phyloP scores from a whole-genome alignment of 2,888 invertebrate species.

The Dryadula phaetusa region DNA sequence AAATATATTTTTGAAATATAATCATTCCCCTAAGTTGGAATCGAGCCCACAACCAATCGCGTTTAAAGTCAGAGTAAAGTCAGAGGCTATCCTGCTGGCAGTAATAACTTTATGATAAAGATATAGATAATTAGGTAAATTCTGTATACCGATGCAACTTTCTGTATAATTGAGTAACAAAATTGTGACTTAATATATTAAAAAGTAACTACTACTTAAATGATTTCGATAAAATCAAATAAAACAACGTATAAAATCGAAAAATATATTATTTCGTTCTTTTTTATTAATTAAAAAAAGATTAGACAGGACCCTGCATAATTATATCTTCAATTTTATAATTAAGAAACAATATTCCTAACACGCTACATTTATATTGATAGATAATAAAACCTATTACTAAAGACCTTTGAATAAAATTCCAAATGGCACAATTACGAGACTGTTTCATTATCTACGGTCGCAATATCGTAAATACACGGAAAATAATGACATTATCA shows the following conservation, averaged over 20 bases:
- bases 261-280: neutral
- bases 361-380: constrained; percentile 10
- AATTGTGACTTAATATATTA: neutral
- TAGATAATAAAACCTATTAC: constrained; percentile 17
- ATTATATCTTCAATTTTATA: constrained; percentile 12
- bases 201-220: neutral
- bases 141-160: no score
- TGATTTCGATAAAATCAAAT: neutral
- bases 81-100: no score
- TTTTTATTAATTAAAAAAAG: constrained; percentile 12
- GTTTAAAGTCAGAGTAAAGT: no score
- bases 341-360: constrained; percentile 19
- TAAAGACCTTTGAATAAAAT: constrained; percentile 9
- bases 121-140: no score
- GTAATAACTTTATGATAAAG: no score
- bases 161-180: no score
- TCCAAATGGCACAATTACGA: constrained; percentile 25
- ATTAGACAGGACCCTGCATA: neutral
- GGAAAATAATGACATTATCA: constrained; percentile 40
- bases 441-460: constrained; percentile 29
- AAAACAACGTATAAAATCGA: constrained; percentile 1
- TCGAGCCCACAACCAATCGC: no score
- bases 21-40: no score
- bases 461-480: constrained; percentile 38
- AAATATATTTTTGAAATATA: no score